phyloP scores from a whole-genome alignment of 1,140 invertebrate species.

The Ptiloglossa arizonensis region DNA sequence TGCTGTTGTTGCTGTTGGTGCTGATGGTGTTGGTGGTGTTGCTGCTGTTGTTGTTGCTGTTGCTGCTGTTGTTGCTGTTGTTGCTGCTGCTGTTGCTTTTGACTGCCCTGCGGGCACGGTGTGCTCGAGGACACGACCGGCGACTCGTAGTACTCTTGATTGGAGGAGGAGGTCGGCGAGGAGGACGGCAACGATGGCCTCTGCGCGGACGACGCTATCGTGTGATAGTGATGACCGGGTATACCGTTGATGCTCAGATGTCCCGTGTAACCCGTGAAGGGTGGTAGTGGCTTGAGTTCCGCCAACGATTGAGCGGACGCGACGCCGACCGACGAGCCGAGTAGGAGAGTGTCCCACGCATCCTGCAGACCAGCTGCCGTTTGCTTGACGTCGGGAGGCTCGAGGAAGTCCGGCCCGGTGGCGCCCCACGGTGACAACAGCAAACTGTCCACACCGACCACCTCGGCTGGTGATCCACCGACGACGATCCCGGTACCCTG shows the following conservation, averaged over 20 bases:
- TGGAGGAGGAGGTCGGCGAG: constrained; percentile 78
- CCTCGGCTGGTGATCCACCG: constrained; percentile 73
- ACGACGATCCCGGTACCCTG: constrained; percentile 75
- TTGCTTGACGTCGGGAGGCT: constrained; percentile 76
- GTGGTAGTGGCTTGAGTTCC: constrained; percentile 92
- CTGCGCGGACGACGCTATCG: constrained; percentile 85
- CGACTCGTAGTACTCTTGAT: constrained; percentile 78
- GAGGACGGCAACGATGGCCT: constrained; percentile 74
- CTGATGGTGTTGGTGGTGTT: constrained; percentile 79
- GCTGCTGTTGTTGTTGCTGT: constrained; percentile 66
- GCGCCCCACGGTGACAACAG: constrained; percentile 83
- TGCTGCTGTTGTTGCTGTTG: constrained; percentile 41
- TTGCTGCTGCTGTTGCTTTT: constrained; percentile 70
- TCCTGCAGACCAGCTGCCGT: constrained; percentile 78
- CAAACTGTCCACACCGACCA: constrained; percentile 82
- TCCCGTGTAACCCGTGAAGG: constrained; percentile 92
- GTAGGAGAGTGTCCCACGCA: constrained; percentile 80
- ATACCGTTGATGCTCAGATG: constrained; percentile 92
- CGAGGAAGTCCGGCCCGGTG: constrained; percentile 80
- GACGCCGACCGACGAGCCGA: constrained; percentile 78
- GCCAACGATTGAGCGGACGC: constrained; percentile 83
- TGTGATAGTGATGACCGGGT: constrained; percentile 92
- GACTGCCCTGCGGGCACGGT: constrained; percentile 75
- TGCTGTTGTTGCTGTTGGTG: constrained; percentile 80
- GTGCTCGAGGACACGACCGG: constrained; percentile 79